Conservation (phyloP, 2,888 invertebrate species). For the Ctena decussata region DNA sequence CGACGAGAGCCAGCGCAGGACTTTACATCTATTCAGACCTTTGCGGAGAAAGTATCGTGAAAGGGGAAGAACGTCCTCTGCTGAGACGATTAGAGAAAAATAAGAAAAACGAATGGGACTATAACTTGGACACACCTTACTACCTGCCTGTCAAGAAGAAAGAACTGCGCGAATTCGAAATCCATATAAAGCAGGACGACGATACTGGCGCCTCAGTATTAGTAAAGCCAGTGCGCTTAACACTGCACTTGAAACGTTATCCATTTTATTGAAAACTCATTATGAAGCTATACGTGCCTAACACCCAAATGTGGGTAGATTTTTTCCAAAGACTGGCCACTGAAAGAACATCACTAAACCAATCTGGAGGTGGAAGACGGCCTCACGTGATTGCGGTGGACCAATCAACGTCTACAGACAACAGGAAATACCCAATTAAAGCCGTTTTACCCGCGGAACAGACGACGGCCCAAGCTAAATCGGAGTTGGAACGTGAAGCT, state of each 20-base stretch:
- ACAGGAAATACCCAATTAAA: conserved; percentile 31
- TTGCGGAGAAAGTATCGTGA: conserved; percentile 52
- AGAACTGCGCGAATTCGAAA: conserved; percentile 46
- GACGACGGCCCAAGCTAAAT: conserved; percentile 45
- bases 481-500: conserved; percentile 42
- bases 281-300: conserved; percentile 63
- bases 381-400: conserved; percentile 26
- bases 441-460: conserved; percentile 55
- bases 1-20: neutral
- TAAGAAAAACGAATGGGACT: conserved; percentile 37
- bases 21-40: conserved; percentile 43
- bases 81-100: conserved; percentile 40
- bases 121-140: too few species aligned
- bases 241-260: conserved; percentile 48
- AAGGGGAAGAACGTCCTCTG: conserved; percentile 41
- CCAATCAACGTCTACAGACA: neutral
- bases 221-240: conserved; percentile 38
- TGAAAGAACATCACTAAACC: conserved; percentile 29
- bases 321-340: conserved; percentile 42
- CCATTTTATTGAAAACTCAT: conserved; percentile 7
- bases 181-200: conserved; percentile 48
- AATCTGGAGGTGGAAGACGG: conserved; percentile 39
- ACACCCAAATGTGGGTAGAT: conserved; percentile 58
- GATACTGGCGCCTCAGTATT: conserved; percentile 24
- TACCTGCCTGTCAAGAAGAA: too few species aligned